phyloP scores from a whole-genome alignment of 2,113 vertebrate species.

The Tachysurus fulvidraco region DNA sequence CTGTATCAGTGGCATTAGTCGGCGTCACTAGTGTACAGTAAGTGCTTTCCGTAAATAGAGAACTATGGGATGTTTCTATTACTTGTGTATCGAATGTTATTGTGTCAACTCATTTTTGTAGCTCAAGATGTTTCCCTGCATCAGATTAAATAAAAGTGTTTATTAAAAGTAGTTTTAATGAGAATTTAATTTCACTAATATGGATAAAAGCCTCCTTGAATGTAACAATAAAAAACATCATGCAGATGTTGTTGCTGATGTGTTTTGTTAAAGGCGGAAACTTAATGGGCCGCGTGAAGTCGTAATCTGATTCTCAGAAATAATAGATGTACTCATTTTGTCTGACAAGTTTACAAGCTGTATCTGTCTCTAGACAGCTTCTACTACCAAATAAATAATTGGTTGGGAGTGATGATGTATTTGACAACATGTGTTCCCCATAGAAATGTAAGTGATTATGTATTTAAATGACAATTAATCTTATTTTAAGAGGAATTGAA shows the following conservation, averaged over 20 bases:
- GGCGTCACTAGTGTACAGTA: no score
- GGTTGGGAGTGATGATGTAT: neutral
- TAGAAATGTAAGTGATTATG: neutral
- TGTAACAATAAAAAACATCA: neutral
- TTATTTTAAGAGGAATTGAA: neutral
- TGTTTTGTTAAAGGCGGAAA: neutral
- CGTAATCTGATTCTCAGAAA: neutral
- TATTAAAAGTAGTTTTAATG: neutral
- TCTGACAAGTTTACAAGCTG: neutral
- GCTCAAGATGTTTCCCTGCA: neutral
- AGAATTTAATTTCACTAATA: neutral
- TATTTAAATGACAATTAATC: neutral
- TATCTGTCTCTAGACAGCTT: neutral
- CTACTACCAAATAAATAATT: neutral
- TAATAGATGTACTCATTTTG: neutral
- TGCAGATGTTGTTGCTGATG: neutral
- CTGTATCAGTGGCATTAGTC: no score
- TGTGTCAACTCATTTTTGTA: neutral
- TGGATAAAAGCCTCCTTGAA: neutral
- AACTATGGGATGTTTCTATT: no score
- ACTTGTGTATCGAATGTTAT: no score
- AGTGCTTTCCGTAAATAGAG: no score
- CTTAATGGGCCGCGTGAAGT: neutral
- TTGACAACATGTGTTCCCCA: neutral
- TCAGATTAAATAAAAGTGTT: no score